Base-by-base conservation (phyloP, 2,888 invertebrate species). In the Drosophila rubida region DNA sequence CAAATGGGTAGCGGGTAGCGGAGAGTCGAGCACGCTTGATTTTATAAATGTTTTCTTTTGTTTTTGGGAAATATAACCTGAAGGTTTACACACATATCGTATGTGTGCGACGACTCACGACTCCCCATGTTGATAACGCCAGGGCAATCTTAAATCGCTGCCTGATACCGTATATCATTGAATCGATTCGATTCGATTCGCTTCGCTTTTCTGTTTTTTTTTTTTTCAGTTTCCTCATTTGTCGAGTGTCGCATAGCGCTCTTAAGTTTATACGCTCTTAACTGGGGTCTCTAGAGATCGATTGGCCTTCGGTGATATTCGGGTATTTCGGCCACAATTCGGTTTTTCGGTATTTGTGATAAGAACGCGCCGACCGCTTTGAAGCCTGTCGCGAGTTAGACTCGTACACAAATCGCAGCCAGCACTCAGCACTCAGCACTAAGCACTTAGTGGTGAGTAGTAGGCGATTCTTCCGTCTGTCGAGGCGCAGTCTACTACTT, bases 401-500 rank as follows among this genome's bases (percentile, higher is more conserved):
- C 37, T 30, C 32, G 32, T 61, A 80, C 53, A 80, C 65, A 83
- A 83, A 60, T 68, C 44, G 72, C 50, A 80, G 63, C 77, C 80
- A 60, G 64, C 44, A 72, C 60, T 69, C 80, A 60, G 64, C 44
- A 72, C 60, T 69, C 72, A 37, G 14, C 4, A 14, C 14, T 37
- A 14, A 14, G 32, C n/a, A 32, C 54, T 70, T 72, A 37, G 35
- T 35, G 0, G 5, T 35, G 8, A 62, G 62, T 78, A 78, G 78
- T 80, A 75, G 80, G 69, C 68, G 72, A 80, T 87, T 78, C 81
- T 55, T 71, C 53, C 75, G 78, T 69, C 72, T 67, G 30, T 69
- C 59, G 69, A 59, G 72, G 22, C 72, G 59, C 72, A 70, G 63
- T 79, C 32, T 32, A 32, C 32, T 2, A 27, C 19, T 19, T 1